Evolutionary conservation across 2,113 vertebrate genomes (phyloP).

Genomic region (Tympanuchus pallidicinctus): DNA sequence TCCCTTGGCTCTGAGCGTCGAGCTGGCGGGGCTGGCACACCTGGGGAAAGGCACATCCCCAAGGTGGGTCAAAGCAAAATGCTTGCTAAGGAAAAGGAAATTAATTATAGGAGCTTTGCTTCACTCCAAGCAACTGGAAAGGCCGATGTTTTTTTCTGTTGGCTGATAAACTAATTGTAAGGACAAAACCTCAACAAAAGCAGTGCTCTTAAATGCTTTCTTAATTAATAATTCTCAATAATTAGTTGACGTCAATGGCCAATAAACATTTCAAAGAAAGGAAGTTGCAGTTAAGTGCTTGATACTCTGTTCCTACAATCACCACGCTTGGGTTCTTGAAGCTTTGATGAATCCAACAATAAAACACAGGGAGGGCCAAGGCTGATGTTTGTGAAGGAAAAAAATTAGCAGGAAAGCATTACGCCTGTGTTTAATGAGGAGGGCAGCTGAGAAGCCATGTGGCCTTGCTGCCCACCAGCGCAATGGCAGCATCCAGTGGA

Average conservation of each 20-base stretch:
- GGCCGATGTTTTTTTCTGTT: constrained; percentile 48
- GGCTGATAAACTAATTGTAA: constrained; percentile 62
- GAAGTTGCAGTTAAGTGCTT: constrained; percentile 32
- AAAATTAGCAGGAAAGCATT: constrained; percentile 45
- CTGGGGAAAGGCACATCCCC: constrained; percentile 56
- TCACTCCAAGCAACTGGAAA: constrained; percentile 23
- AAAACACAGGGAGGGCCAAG: neutral
- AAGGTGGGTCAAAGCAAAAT: constrained; percentile 29
- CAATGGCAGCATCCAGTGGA: neutral
- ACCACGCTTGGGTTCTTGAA: neutral
- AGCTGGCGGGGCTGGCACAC: constrained; percentile 52
- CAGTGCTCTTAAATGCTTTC: constrained; percentile 36
- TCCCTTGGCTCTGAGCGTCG: neutral
- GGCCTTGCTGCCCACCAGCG: neutral
- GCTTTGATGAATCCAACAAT: constrained; percentile 47
- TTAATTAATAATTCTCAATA: constrained; percentile 69
- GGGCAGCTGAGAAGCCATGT: neutral
- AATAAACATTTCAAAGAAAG: constrained; percentile 59
- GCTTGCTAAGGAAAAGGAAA: constrained; percentile 56
- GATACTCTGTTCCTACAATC: constrained; percentile 1
- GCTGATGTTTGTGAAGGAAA: constrained; percentile 50
- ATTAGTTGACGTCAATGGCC: constrained; percentile 68
- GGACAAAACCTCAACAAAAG: constrained; percentile 63
- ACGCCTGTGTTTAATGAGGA: neutral
- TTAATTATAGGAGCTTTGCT: constrained; percentile 64